Percentiles rank a stretch among this genome's conserved stretches.
Evolutionary conservation across 2,113 vertebrate species (phyloP).

Genomic region (Thamnophis sirtalis): DNA sequence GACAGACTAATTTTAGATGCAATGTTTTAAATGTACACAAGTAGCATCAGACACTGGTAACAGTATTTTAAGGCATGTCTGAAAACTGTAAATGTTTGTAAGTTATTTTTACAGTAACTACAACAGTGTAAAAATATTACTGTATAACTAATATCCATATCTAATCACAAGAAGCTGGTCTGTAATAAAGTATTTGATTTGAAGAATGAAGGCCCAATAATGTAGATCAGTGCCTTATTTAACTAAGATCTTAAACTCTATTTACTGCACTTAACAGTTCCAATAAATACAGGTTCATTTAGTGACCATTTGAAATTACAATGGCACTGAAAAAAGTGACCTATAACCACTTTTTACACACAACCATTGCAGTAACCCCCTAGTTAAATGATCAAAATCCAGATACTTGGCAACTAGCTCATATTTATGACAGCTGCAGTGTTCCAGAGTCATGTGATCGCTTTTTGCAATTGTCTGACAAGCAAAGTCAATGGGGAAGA

Average conservation of each 20-base stretch:
- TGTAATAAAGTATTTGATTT: not conserved
- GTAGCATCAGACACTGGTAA: not conserved
- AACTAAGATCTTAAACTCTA: not conserved
- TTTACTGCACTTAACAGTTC: not conserved
- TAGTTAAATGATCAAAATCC: no score
- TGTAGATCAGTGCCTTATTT: not conserved
- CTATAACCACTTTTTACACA: no score
- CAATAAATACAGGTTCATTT: not conserved
- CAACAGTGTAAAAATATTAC: not conserved
- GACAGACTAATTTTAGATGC: not conserved
- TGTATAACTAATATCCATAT: not conserved
- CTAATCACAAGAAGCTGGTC: not conserved
- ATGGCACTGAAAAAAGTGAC: no score
- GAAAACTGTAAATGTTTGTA: not conserved
- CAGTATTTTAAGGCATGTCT: not conserved
- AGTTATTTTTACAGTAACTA: no score
- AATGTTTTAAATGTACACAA: not conserved
- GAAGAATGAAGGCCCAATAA: not conserved
- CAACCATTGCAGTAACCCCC: no score
- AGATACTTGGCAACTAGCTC: no score
- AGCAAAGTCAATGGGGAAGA: no score
- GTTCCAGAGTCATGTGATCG: no score
- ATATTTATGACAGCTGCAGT: no score
- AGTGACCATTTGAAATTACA: no score
- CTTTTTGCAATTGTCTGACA: no score